A percentile compares a stretch with the other conserved stretches of the same genome.
Conservation (phyloP, 2,797 vertebrate genomes). For the Onychomys torridus region DNA sequence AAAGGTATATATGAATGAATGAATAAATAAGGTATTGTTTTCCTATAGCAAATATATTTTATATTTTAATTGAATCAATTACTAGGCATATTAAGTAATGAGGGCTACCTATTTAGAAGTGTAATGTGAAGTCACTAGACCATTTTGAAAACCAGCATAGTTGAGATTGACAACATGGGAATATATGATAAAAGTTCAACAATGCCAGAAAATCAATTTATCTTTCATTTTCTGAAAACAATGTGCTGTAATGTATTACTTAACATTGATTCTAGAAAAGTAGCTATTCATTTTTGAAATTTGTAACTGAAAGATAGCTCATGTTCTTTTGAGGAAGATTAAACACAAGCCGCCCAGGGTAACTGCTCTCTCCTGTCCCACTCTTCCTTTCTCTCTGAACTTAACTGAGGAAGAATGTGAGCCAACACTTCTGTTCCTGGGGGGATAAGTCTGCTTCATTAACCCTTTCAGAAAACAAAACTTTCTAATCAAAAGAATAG, state of each 20-base stretch:
- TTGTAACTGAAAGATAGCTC: neutral
- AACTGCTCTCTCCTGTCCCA: neutral
- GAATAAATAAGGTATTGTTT: neutral
- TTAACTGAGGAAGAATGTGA: neutral
- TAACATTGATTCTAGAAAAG: neutral
- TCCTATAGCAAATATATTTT: neutral
- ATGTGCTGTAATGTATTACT: neutral
- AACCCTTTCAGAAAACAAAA: neutral
- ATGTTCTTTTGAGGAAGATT: neutral
- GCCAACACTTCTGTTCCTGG: neutral
- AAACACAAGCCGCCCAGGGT: neutral
- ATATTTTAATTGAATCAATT: neutral
- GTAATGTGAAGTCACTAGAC: neutral
- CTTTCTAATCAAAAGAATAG: neutral
- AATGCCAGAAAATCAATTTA: slow-evolving; percentile 30
- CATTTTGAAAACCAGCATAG: slow-evolving; percentile 24
- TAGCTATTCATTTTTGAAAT: neutral
- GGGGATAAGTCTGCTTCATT: neutral
- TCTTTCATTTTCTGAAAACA: slow-evolving; percentile 15
- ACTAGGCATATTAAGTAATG: neutral
- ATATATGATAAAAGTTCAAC: neutral
- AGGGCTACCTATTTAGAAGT: neutral
- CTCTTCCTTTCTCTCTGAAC: neutral
- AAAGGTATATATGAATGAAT: neutral
- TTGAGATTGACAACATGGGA: slow-evolving; percentile 31